phyloP scores from a whole-genome alignment of 2,888 invertebrate species.

The Cyclophora albipunctata region DNA sequence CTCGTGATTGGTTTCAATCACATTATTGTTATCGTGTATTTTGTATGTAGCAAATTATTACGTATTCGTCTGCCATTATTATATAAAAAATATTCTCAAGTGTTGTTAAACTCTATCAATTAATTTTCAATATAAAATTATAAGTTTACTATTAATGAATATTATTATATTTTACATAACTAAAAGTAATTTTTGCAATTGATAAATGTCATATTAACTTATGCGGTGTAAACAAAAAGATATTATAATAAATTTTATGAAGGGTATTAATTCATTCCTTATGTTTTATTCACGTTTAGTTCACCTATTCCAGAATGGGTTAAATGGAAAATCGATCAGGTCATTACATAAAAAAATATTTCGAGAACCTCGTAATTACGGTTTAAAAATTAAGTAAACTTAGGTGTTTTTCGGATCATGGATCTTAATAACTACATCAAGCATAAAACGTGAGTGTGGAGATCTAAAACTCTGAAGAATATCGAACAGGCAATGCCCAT shows the following conservation, averaged over 20 bases:
- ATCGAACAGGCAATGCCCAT: no score
- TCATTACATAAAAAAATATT: no score
- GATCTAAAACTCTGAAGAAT: no score
- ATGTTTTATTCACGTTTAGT: not conserved
- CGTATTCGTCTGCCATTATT: not conserved
- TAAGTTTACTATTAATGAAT: not conserved
- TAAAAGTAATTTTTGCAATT: conserved; percentile 9
- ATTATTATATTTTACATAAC: not conserved
- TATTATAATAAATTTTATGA: conserved; percentile 17
- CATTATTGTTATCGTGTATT: conserved; percentile 1
- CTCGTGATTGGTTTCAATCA: not conserved
- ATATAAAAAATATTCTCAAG: not conserved
- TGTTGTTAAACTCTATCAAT: not conserved
- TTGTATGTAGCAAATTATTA: conserved; percentile 5
- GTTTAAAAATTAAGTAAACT: no score
- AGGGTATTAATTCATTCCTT: conserved; percentile 5
- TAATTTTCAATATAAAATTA: not conserved
- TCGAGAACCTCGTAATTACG: no score
- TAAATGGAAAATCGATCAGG: no score
- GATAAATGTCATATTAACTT: conserved; percentile 10
- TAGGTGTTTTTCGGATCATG: no score
- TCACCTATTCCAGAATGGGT: no score
- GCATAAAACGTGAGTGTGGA: no score
- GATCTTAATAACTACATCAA: no score
- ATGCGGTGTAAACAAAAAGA: conserved; percentile 19